Evolutionary conservation across 2,797 vertebrate species (phyloP).

Genomic region (Eulemur albifrons): DNA sequence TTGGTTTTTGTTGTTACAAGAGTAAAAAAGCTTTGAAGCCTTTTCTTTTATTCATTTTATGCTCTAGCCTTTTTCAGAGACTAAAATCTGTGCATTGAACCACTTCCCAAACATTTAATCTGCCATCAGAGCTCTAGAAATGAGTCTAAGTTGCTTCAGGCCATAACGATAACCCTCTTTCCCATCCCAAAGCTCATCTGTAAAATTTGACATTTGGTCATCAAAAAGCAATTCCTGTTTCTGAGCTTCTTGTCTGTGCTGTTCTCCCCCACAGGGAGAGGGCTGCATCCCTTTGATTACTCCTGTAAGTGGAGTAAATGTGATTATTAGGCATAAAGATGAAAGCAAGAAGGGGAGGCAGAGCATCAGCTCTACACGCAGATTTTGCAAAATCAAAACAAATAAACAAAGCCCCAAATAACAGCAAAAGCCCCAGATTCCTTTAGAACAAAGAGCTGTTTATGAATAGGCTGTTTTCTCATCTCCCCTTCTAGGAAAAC

Average conservation of each 20-base stretch:
- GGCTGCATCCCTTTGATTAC: neutral
- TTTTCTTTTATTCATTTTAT: slow-evolving; percentile 8
- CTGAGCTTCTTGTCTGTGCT: neutral
- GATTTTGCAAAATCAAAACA: slow-evolving; percentile 11
- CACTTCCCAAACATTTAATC: slow-evolving; percentile 4
- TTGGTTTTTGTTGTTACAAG: neutral
- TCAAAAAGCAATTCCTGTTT: slow-evolving; percentile 51
- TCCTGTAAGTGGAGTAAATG: neutral
- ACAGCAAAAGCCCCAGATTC: neutral
- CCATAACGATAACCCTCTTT: neutral
- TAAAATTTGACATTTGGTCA: slow-evolving; percentile 52
- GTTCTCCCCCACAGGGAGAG: neutral
- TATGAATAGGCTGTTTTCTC: neutral
- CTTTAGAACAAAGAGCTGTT: neutral
- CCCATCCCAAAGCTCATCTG: slow-evolving; percentile 48
- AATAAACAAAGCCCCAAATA: neutral
- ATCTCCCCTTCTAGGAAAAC: neutral
- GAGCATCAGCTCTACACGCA: neutral
- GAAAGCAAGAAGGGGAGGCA: neutral
- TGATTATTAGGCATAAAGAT: slow-evolving; percentile 32
- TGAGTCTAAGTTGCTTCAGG: slow-evolving; percentile 43
- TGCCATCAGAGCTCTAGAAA: neutral
- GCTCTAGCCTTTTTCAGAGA: neutral
- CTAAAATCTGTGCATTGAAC: neutral
- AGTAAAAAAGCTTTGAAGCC: neutral